phyloP scores from a whole-genome alignment of 2,797 vertebrate species.

The Holocentrus rufus region DNA sequence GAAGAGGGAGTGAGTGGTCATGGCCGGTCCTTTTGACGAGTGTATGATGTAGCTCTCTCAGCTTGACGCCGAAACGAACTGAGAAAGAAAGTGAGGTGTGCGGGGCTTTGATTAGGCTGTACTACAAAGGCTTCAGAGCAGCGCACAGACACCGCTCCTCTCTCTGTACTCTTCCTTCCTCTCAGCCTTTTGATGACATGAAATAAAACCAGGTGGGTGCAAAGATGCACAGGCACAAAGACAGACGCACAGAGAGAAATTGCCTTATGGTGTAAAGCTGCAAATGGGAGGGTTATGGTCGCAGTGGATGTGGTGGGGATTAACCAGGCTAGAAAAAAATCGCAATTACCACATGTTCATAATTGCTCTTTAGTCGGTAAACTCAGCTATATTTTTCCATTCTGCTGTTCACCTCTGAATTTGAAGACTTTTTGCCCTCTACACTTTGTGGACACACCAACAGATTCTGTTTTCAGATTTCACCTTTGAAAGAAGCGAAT shows the following conservation, averaged over 20 bases:
- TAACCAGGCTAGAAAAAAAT: slow-evolving; percentile 22
- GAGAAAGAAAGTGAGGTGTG: slow-evolving; percentile 50
- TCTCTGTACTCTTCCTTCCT: slow-evolving; percentile 31
- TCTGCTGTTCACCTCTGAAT: slow-evolving; percentile 11
- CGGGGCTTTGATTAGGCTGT: slow-evolving; percentile 60
- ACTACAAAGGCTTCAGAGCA: slow-evolving; percentile 56
- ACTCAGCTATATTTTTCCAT: slow-evolving; percentile 1
- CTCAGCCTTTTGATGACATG: slow-evolving; percentile 51
- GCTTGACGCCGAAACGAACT: slow-evolving; percentile 29
- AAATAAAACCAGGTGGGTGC: slow-evolving; percentile 53
- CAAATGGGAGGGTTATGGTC: slow-evolving; percentile 16
- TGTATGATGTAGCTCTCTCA: slow-evolving; percentile 24
- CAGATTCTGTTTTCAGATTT: neutral
- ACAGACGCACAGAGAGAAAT: slow-evolving; percentile 23
- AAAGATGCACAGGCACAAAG: slow-evolving; percentile 43
- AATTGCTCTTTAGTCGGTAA: neutral
- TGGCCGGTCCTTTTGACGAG: slow-evolving; percentile 10
- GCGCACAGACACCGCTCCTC: slow-evolving; percentile 23
- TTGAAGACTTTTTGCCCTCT: neutral
- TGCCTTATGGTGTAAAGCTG: slow-evolving; percentile 24
- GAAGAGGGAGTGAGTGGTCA: slow-evolving; percentile 9
- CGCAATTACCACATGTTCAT: slow-evolving; percentile 36
- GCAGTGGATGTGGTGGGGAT: slow-evolving; percentile 11
- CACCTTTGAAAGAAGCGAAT: neutral
- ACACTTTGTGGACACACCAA: neutral